Evolutionary conservation across 2,113 vertebrate genomes (phyloP).

Genomic region (Dasyurus viverrinus): DNA sequence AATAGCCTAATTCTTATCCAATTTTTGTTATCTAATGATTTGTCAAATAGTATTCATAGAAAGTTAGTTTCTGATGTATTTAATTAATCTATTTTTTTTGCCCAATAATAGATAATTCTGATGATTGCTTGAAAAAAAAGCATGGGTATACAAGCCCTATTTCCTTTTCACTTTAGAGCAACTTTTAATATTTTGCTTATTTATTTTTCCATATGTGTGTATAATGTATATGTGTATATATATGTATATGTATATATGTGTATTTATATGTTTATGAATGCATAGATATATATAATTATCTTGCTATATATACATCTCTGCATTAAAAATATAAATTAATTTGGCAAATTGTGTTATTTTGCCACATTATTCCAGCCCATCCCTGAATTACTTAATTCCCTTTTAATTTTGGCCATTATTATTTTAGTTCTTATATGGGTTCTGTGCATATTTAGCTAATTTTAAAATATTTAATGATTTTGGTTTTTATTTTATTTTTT

Average conservation of each 20-base stretch:
- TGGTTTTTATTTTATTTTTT: background rate
- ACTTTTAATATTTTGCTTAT: background rate
- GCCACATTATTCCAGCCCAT: background rate
- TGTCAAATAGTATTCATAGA: background rate
- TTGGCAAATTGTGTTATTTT: background rate
- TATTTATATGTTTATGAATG: too few relatives aligned
- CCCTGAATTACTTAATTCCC: background rate
- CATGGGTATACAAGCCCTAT: background rate
- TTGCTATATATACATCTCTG: background rate
- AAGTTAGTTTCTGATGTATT: background rate
- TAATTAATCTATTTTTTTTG: background rate
- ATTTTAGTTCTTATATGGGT: background rate
- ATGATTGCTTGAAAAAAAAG: background rate
- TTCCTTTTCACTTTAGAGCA: background rate
- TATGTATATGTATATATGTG: too few relatives aligned
- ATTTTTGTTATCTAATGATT: background rate
- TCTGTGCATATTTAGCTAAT: background rate
- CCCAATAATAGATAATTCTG: background rate
- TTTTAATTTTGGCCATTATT: background rate
- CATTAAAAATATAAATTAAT: background rate
- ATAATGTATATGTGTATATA: background rate
- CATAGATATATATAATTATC: background rate
- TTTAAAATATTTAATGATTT: background rate
- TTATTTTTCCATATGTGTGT: background rate
- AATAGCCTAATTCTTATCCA: background rate